These are phyloP conservation scores for Schizaphis graminum DNA, from an alignment of 2,888 invertebrate species.

Conservation along the genomic window DNA sequence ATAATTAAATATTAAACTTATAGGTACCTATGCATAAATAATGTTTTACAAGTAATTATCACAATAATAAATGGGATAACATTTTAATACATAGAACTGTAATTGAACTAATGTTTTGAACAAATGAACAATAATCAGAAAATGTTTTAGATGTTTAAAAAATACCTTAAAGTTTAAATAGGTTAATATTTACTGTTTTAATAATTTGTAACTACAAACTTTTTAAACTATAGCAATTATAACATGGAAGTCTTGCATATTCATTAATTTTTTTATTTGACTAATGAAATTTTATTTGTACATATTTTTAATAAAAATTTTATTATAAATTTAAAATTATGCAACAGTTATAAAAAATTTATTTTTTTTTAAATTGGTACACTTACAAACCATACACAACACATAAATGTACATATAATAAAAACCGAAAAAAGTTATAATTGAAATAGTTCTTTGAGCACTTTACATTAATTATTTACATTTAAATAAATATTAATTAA, in stretches of 20 bases:
- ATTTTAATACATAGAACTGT: background rate
- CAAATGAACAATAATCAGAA: background rate
- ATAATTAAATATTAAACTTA: background rate
- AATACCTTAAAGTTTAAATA: background rate
- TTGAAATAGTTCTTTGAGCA: conserved; percentile 12
- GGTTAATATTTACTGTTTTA: too few relatives aligned
- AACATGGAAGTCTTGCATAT: background rate
- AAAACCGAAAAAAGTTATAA: background rate
- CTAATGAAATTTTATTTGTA: background rate
- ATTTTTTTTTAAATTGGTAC: background rate
- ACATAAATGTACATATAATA: background rate
- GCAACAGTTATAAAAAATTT: background rate
- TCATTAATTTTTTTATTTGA: background rate
- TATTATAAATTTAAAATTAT: background rate
- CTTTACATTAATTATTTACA: background rate
- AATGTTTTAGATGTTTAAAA: background rate
- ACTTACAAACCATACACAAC: background rate
- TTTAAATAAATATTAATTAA: background rate
- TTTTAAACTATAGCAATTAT: background rate
- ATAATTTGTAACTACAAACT: background rate
- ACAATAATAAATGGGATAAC: background rate
- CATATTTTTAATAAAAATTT: background rate
- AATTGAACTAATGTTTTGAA: background rate
- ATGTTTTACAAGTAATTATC: background rate
- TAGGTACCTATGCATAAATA: background rate